phyloP scores from a whole-genome alignment of 2,888 invertebrate genomes.

The Drosophila vallismaia region DNA sequence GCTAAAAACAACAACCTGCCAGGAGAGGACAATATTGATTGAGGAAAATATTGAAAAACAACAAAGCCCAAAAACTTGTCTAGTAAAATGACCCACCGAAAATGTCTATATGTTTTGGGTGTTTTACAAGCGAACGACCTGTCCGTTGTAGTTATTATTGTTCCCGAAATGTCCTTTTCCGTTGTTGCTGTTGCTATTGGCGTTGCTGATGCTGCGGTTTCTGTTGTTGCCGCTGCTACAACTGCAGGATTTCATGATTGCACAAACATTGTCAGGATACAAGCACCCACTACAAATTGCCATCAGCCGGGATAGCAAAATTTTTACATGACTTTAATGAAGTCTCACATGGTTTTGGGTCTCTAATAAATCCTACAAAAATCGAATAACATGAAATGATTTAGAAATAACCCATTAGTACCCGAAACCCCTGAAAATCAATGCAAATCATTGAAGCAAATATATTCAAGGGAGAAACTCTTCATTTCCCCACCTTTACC shows the following conservation, averaged over 20 bases:
- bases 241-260: conserved; percentile 43
- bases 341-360: neutral
- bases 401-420: neutral
- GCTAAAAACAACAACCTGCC: conserved; percentile 19
- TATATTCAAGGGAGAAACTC: neutral
- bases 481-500: conserved; percentile 31
- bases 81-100: conserved; percentile 41
- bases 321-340: conserved; percentile 1
- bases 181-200: conserved; percentile 1
- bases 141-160: conserved; percentile 24
- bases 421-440: conserved; percentile 9
- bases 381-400: neutral
- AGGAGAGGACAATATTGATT: too few relatives aligned
- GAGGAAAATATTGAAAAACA: conserved; percentile 42
- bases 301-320: conserved; percentile 8
- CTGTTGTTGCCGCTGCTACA: conserved; percentile 8
- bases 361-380: neutral
- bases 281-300: conserved; percentile 14
- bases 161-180: neutral
- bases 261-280: conserved; percentile 47
- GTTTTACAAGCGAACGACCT: conserved; percentile 50
- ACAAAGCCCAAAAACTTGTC: conserved; percentile 35
- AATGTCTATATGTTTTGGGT: conserved; percentile 39
- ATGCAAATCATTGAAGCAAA: conserved; percentile 29
- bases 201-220: conserved; percentile 9